These are phyloP conservation scores for Tor tambroides DNA, from an alignment of 2,113 vertebrate species.

Conservation along the genomic window DNA sequence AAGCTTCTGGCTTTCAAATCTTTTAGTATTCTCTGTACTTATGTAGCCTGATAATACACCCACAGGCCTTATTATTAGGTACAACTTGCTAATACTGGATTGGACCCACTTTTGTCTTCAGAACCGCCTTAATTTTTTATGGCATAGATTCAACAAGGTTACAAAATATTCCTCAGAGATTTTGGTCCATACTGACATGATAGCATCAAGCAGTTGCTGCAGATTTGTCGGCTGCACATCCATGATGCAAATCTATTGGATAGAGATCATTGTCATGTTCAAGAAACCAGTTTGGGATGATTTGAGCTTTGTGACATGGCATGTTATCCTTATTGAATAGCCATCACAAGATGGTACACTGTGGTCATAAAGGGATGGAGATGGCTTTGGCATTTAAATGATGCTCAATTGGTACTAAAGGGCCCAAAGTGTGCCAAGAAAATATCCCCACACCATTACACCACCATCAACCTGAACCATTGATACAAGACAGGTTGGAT, in stretches of 20 bases:
- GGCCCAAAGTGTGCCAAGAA: too few species aligned
- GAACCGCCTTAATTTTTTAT: not conserved
- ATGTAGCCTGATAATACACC: not conserved
- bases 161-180: not conserved
- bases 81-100: not conserved
- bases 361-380: not conserved
- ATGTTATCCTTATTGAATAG: not conserved
- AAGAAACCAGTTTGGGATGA: not conserved
- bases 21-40: not conserved
- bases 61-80: too few species aligned
- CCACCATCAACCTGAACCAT: not conserved
- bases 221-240: not conserved
- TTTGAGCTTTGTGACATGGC: not conserved
- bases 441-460: too few species aligned
- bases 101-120: not conserved
- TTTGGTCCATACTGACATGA: not conserved
- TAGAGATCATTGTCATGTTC: not conserved
- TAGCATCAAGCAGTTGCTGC: not conserved
- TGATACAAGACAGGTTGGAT: too few species aligned
- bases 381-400: not conserved
- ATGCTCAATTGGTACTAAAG: too few species aligned
- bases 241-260: not conserved
- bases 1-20: not conserved
- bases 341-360: not conserved
- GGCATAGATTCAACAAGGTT: not conserved